A percentile compares a stretch with the other conserved stretches of the same genome.
Conservation (phyloP, 2,888 invertebrate genomes). For the Peribatodes rhomboidaria region DNA sequence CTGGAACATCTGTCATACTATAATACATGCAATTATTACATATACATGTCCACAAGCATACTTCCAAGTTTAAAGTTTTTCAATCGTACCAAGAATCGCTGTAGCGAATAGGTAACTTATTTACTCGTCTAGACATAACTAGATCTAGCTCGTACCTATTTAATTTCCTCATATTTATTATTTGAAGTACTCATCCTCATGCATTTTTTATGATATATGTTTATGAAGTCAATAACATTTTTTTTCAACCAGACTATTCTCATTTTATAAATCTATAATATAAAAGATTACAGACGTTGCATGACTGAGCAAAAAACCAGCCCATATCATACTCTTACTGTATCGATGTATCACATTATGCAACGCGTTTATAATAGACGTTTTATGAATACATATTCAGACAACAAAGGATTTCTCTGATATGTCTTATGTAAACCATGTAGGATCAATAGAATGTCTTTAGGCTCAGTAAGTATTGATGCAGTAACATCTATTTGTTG, state of each 20-base stretch:
- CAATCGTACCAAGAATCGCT: too few species aligned
- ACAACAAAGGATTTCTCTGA: slow-evolving; percentile 78
- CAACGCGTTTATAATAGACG: slow-evolving; percentile 60
- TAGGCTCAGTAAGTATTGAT: slow-evolving; percentile 61
- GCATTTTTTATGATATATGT: too few species aligned
- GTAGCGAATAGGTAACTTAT: too few species aligned
- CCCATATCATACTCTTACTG: slow-evolving; percentile 26
- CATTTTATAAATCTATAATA: background rate
- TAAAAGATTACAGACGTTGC: background rate
- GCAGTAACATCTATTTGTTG: slow-evolving; percentile 66
- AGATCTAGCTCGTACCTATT: too few species aligned
- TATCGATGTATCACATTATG: slow-evolving; percentile 53
- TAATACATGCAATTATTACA: too few species aligned
- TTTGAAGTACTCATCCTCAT: too few species aligned
- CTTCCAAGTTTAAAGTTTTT: too few species aligned
- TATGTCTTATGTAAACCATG: slow-evolving; percentile 72
- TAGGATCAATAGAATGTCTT: slow-evolving; percentile 68
- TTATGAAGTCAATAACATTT: background rate
- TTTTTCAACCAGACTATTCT: background rate
- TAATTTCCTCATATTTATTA: too few species aligned
- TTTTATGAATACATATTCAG: slow-evolving; percentile 71
- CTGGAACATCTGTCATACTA: too few species aligned
- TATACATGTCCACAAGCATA: too few species aligned
- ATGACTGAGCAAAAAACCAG: slow-evolving; percentile 16
- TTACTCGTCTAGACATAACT: too few species aligned